Base-by-base conservation (phyloP, 1,140 invertebrate species). In the Cyclina sinensis region DNA sequence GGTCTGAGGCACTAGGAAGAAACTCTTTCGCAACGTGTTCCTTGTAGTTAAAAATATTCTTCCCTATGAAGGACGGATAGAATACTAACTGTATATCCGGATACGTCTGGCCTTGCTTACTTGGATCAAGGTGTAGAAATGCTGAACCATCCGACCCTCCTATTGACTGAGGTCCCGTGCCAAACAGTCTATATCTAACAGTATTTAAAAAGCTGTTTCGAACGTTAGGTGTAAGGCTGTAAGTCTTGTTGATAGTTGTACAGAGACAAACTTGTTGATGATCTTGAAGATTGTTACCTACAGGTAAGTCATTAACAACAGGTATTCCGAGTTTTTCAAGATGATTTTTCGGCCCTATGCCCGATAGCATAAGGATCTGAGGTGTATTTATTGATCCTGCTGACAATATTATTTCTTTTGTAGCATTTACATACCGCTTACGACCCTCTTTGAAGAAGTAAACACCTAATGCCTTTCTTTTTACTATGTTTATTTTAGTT, bases 301-400 rank as follows among this genome's bases (percentile, higher is more conserved):
- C 83, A 12, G 83, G 83, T 43, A 86, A 35, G 65, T 86, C 73
- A 16, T 21, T 73, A 16, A 62, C 46, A 57, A 73, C 51, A 18
- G 70, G 70, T 16, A 86, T 86, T 1, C 57, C 57, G 4, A 86
- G 7, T 35, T 78, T 51, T 46, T 86, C 51, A n/a, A 89, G 70
- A 48, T 89, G 87, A 3, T 74, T 21, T 51, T 78, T 83, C 1
- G 98, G 98, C 0, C 98, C 98, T 2, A 99, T 96, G 0, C 98
- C 98, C 0, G 98, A 98, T 0, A 99, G 94, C 98, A 99, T 98
- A 3, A 99, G 94, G 0, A 99, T 91, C 90, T 99, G 98, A 0
- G 98, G 97, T 0, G 98, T 37, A 98, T 98, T 98, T 0, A 99
- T 96, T 0, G 98, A 96, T 0, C 98, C 98, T 0, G 97, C 98